phyloP scores from a whole-genome alignment of 2,797 vertebrate genomes.

The Xenops minutus region DNA sequence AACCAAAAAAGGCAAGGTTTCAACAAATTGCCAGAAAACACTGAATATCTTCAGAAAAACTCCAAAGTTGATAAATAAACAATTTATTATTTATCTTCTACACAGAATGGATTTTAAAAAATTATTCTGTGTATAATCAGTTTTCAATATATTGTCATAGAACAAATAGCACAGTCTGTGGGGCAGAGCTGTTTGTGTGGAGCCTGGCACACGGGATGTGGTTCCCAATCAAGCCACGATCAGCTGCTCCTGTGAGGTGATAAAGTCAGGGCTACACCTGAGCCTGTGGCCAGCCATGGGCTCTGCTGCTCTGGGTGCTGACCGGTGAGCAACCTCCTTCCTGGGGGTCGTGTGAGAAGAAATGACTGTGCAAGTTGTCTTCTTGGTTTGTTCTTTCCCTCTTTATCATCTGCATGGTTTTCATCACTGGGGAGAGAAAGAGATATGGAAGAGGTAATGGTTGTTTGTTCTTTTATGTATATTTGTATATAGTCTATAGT shows the following conservation, averaged over 20 bases:
- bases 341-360: neutral
- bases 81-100: neutral
- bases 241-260: neutral
- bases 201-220: too few species aligned
- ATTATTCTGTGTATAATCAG: neutral
- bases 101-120: neutral
- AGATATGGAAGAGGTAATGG: neutral
- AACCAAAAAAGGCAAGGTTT: neutral
- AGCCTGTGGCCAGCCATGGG: too few species aligned
- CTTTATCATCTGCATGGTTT: neutral
- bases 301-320: neutral
- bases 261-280: neutral
- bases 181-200: neutral
- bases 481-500: accelerated
- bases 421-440: neutral
- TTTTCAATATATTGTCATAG: neutral
- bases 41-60: neutral
- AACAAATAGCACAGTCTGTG: neutral
- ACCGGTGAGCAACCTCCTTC: neutral
- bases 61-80: too few species aligned
- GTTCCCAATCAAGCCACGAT: neutral
- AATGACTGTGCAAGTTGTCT: accelerated
- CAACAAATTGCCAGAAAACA: neutral
- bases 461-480: neutral
- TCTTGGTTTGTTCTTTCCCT: accelerated